A percentile compares a stretch with the other conserved stretches of the same genome.
These are phyloP conservation scores for Labeo catla DNA, from an alignment of 2,113 vertebrate genomes.

Conservation along the genomic window DNA sequence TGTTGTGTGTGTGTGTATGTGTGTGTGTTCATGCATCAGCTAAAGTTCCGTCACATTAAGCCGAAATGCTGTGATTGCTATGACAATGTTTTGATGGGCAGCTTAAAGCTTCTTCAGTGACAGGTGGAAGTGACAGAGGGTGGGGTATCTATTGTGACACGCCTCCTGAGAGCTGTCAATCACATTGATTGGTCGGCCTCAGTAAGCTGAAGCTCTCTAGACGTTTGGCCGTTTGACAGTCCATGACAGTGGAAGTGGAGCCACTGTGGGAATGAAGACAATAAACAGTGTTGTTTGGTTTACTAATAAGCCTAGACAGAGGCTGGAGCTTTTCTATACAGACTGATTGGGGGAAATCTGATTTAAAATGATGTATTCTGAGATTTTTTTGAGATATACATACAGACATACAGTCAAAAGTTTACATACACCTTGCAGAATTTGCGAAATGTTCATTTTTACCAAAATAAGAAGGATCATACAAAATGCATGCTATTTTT, in stretches of 20 bases:
- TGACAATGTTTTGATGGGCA: slow-evolving; percentile 52
- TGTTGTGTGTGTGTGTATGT: slow-evolving; percentile 8
- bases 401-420: not conserved
- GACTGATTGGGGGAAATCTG: not conserved
- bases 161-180: slow-evolving; percentile 36
- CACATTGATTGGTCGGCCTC: slow-evolving; percentile 47
- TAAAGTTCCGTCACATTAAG: not conserved
- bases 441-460: too few relatives aligned
- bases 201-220: slow-evolving; percentile 37
- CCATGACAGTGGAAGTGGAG: not conserved
- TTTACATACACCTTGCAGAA: too few relatives aligned
- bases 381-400: not conserved
- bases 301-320: not conserved
- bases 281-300: slow-evolving; percentile 2
- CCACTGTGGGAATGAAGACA: slow-evolving; percentile 12
- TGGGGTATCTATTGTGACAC: slow-evolving; percentile 34
- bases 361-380: not conserved
- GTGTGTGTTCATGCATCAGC: not conserved
- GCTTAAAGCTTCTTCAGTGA: slow-evolving; percentile 36
- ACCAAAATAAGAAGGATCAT: too few relatives aligned
- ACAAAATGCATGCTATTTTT: too few relatives aligned
- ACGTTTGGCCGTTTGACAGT: slow-evolving; percentile 25
- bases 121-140: slow-evolving; percentile 35
- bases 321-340: not conserved
- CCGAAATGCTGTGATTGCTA: slow-evolving; percentile 1